Conservation (phyloP, 2,113 vertebrate genomes). For the Indicator indicator region DNA sequence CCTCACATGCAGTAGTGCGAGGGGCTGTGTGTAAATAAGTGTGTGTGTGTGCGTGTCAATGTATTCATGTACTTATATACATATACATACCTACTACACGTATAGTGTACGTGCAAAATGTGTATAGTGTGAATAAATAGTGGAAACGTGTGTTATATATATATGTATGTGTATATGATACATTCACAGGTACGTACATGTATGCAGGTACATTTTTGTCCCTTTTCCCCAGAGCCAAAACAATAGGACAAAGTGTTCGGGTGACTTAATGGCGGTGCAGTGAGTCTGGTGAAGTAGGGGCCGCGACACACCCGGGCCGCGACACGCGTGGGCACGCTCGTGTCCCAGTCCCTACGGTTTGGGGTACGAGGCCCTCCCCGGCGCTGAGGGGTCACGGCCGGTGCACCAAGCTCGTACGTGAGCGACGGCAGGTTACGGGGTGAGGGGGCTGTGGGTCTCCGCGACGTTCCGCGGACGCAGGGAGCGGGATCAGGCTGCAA, state of each 20-base stretch:
- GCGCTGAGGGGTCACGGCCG: background rate
- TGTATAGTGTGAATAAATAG: rapidly evolving
- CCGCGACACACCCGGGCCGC: background rate
- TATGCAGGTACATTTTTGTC: background rate
- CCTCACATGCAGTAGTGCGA: rapidly evolving
- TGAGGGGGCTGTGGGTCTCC: background rate
- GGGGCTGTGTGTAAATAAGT: rapidly evolving
- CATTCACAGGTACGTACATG: rapidly evolving
- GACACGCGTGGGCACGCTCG: background rate
- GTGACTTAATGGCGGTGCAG: background rate
- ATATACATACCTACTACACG: background rate
- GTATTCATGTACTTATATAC: background rate
- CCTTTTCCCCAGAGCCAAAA: background rate
- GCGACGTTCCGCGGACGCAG: background rate
- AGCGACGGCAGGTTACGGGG: background rate
- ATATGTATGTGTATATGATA: rapidly evolving
- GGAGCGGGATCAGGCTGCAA: background rate
- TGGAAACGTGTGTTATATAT: rapidly evolving
- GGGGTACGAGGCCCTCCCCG: background rate
- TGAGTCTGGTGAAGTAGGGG: background rate
- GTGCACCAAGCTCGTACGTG: background rate
- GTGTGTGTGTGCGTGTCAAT: rapidly evolving
- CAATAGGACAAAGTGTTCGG: rapidly evolving
- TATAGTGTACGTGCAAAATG: no score
- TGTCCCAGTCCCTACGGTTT: background rate